phyloP scores from a whole-genome alignment of 2,888 invertebrate genomes.

The Cryptophagus acutangulus region DNA sequence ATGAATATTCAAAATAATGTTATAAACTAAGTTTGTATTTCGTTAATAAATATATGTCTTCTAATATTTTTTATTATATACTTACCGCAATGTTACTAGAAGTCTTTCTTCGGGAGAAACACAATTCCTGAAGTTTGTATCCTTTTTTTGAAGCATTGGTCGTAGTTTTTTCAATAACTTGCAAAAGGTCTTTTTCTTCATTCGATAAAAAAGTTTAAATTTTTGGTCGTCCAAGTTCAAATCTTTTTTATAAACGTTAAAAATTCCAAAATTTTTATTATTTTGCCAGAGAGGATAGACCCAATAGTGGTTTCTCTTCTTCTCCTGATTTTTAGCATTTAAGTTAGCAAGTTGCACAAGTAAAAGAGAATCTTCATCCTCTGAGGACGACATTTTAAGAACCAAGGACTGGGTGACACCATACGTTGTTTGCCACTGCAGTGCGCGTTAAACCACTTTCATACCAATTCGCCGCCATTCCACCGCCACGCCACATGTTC shows the following conservation, averaged over 20 bases:
- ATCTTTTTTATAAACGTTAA: background rate
- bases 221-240: no score
- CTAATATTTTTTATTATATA: slow-evolving; percentile 3
- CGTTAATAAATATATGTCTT: slow-evolving; percentile 4
- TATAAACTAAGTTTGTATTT: slow-evolving; percentile 6
- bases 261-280: slow-evolving; percentile 4
- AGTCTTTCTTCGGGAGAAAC: slow-evolving; percentile 8
- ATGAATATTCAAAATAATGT: no score
- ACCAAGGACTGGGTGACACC: background rate
- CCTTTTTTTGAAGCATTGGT: slow-evolving; percentile 8
- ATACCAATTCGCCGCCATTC: slow-evolving; percentile 3
- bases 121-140: slow-evolving; percentile 6
- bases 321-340: slow-evolving; percentile 5
- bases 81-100: slow-evolving; percentile 10
- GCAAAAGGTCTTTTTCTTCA: no score
- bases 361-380: no score
- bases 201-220: no score
- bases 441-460: slow-evolving; percentile 4
- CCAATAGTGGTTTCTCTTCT: slow-evolving; percentile 2
- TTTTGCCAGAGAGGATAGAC: background rate
- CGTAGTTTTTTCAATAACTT: slow-evolving; percentile 6
- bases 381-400: slow-evolving; percentile 4
- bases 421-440: slow-evolving; percentile 6
- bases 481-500: background rate
- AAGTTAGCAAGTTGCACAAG: no score